Evolutionary conservation across 2,888 invertebrate species (phyloP).

Genomic region (Meiosimyza decipiens): DNA sequence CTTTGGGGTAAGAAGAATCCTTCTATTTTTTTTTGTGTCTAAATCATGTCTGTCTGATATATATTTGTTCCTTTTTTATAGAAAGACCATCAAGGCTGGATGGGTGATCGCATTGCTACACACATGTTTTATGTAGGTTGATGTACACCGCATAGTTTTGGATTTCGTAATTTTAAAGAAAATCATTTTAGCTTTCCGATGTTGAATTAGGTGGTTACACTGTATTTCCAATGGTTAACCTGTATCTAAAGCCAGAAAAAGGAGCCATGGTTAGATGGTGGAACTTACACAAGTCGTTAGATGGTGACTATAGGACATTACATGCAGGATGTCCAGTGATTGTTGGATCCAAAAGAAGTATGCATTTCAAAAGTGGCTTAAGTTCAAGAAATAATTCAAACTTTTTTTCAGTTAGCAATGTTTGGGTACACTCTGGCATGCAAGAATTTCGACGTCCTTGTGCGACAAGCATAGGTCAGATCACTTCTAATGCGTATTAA

Average conservation of each 20-base stretch:
- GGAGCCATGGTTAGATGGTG: slow-evolving; percentile 94
- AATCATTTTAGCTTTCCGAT: slow-evolving; percentile 82
- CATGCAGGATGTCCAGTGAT: slow-evolving; percentile 97
- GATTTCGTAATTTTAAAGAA: too few relatives aligned
- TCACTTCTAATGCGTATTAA: slow-evolving; percentile 11
- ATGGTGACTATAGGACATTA: slow-evolving; percentile 85
- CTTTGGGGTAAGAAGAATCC: too few relatives aligned
- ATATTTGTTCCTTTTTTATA: too few relatives aligned
- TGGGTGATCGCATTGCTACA: too few relatives aligned
- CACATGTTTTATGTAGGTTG: background rate
- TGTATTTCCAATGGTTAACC: slow-evolving; percentile 88
- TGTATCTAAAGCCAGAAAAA: slow-evolving; percentile 86
- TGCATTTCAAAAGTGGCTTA: slow-evolving; percentile 46
- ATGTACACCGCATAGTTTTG: background rate
- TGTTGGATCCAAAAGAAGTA: slow-evolving; percentile 95
- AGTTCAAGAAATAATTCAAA: too few relatives aligned
- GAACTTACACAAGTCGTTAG: slow-evolving; percentile 88
- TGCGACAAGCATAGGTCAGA: slow-evolving; percentile 38
- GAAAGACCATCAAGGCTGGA: too few relatives aligned
- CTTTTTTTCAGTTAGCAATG: background rate
- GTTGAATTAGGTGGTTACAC: slow-evolving; percentile 98
- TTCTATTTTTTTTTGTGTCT: background rate
- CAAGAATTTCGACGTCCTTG: too few relatives aligned
- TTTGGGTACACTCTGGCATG: too few relatives aligned
- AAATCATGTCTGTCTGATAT: too few relatives aligned